A percentile compares a stretch with the other conserved stretches of the same genome.
phyloP scores from a whole-genome alignment of 2,113 vertebrate genomes.

The Balaeniceps rex region DNA sequence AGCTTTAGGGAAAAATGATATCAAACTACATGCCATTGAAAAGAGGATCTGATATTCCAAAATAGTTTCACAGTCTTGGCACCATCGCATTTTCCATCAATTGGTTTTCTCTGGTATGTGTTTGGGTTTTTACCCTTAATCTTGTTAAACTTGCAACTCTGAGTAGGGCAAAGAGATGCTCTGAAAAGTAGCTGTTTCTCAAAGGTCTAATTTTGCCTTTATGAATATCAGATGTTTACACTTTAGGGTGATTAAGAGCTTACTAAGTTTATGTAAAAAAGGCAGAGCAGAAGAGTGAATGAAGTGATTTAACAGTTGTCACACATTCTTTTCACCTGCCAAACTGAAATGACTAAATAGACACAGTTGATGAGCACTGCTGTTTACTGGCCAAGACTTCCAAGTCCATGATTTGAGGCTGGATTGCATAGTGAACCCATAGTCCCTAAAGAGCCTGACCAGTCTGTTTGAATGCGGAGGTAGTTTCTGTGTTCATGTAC shows the following conservation, averaged over 20 bases:
- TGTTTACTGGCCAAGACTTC: neutral
- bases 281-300: neutral
- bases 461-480: neutral
- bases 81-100: neutral
- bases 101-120: neutral
- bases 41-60: constrained; percentile 7
- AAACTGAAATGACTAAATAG: neutral
- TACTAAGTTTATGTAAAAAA: neutral
- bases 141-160: neutral
- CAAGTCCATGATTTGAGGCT: neutral
- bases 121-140: constrained; percentile 1
- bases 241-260: neutral
- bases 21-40: constrained; percentile 12
- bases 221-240: neutral
- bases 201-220: neutral
- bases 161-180: neutral
- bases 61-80: constrained; percentile 20
- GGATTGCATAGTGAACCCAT: neutral
- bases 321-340: neutral
- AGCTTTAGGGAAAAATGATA: constrained; percentile 29
- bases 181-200: neutral
- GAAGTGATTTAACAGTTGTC: neutral
- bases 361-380: neutral
- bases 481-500: neutral
- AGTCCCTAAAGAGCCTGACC: neutral